Base-by-base conservation (phyloP, 2,888 invertebrate species). In the Nasonovia ribisnigri region DNA sequence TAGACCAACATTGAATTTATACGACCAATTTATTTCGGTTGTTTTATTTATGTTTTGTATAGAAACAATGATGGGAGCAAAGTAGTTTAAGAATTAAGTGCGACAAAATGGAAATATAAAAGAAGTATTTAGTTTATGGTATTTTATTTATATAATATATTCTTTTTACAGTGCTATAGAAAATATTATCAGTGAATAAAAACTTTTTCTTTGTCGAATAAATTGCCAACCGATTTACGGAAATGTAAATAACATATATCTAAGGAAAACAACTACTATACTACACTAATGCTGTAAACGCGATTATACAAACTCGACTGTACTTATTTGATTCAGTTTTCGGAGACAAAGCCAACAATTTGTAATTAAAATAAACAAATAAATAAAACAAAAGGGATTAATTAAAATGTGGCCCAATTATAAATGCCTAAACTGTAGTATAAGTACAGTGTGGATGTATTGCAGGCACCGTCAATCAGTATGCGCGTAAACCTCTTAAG, bases 401-500 rank as follows among this genome's bases (percentile, higher is more conserved):
- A 89, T 57, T 57, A 43, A 89, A 51, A 36, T 36, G 46, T n/a
- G 29, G 90, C 13, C 48, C 51, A 36, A 77, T 77, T 36, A 77
- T 77, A 77, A 77, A 77, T 77, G 36, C 77, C 77, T 77, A 77
- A 77, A 77, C 36, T 77, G 20, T 77, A 77, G 20, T 77, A 20
- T 36, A 8, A 36, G 36, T 77, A 3, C 26, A n/a, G n/a, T 13
- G 13, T n/a, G 26, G 2, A 29, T 67, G n/a, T 67, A n/a, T n/a
- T 67, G 20, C 8, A 77, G 77, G 16, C 77, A 77, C 20, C 77
- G 36, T 36, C 77, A 77, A 77, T 77, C 77, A 77, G 77, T 77
- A 20, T 36, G 36, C 36, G 77, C 8, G 77, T 91, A 57, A 84
- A 91, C 84, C 84, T 84, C 91, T 91, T 84, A 84, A 91, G 54